Conservation (phyloP, 2,797 vertebrate genomes). For the Steatocranus sp. region DNA sequence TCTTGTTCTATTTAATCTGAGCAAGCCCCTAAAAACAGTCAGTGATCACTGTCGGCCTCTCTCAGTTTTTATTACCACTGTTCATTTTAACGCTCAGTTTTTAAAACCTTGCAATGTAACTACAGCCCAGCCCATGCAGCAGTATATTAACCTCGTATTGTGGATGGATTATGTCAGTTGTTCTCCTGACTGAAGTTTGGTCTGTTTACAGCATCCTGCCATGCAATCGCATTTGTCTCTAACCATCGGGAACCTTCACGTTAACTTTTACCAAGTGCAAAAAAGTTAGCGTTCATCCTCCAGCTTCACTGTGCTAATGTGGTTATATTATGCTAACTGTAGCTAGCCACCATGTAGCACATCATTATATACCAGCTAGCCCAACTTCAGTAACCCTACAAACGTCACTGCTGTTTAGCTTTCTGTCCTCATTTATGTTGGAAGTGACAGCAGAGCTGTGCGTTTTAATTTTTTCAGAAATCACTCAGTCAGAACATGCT, state of each 20-base stretch:
- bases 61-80: fast-evolving
- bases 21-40: background rate
- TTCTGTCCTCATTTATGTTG: background rate
- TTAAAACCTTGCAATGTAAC: fast-evolving
- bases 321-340: background rate
- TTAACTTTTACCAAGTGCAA: background rate
- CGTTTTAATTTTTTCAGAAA: background rate
- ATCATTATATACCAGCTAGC: background rate
- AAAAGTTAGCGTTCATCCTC: background rate
- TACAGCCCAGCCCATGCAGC: background rate
- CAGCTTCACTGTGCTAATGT: fast-evolving
- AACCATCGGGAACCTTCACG: fast-evolving
- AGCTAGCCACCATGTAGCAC: fast-evolving
- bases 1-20: fast-evolving
- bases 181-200: fast-evolving
- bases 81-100: background rate
- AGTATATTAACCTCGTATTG: background rate
- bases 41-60: fast-evolving
- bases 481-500: too few species aligned
- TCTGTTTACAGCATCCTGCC: background rate
- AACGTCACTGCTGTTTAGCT: background rate
- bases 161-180: background rate
- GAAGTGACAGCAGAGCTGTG: background rate
- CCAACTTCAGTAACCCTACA: fast-evolving
- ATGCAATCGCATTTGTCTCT: fast-evolving